Base-by-base conservation (phyloP, 1,140 invertebrate genomes). In the Lethocerus indicus region DNA sequence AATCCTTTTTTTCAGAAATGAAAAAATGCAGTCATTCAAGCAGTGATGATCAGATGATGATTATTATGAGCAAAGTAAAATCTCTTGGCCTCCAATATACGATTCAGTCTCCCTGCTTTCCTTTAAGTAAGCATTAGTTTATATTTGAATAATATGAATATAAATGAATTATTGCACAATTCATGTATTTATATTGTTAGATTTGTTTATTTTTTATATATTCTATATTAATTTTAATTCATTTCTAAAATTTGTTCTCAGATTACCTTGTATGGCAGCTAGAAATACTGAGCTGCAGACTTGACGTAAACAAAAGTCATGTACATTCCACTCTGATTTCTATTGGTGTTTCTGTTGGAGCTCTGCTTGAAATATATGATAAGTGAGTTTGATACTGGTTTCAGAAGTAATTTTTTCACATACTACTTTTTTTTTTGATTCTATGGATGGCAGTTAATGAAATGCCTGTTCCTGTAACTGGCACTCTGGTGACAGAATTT, bases 221-320 rank as follows among this genome's bases (percentile, higher is more conserved):
- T n/a, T 9, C 29, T 32, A n/a, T n/a, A n/a, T n/a, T n/a, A n/a
- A n/a, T 37, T 12, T 39, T 39, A 13, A 3, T n/a, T 39, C 1
- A 20, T 39, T 39, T 14, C 23, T 1, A 51, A 56, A 47, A 51
- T 57, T 47, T 55, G 55, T 48, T 70, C 71, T 28, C 57, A 75
- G 81, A 78, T 53, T 84, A 78, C 58, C 67, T 87, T 14, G 71
- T 84, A 12, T 74, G 76, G 49, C 78, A 84, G 61, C 61, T 87
- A 54, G 82, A 86, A 68, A 71, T 81, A 53, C 71, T 78, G 57
- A 76, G 76, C 49, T 83, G 81, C 54, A 75, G 76, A 60, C 61
- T 84, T 14, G 70, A 71, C 58, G 71, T 77, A 1, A 72, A 76
- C 7, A 74, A 79, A 56, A 71, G 72, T 43, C 70, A 79, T 59